A percentile compares a stretch with the other conserved stretches of the same genome.
phyloP scores from a whole-genome alignment of 1,140 invertebrate genomes.

The Luehdorfia chinensis region DNA sequence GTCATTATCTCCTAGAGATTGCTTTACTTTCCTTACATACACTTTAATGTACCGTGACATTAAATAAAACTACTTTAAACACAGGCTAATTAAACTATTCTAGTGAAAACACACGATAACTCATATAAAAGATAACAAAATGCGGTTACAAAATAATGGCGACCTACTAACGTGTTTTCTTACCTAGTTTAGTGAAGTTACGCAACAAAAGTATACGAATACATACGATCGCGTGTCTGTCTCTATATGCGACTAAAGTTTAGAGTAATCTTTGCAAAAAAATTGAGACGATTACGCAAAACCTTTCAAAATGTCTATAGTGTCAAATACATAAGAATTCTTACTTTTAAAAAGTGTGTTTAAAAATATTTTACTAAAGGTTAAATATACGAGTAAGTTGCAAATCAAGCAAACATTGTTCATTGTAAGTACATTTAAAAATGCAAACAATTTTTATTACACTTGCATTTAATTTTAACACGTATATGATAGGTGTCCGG shows the following conservation, averaged over 20 bases:
- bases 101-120: conserved; percentile 1
- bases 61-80: neutral
- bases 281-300: neutral
- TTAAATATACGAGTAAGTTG: no score
- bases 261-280: neutral
- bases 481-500: no score
- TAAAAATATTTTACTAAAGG: no score
- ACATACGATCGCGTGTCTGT: neutral
- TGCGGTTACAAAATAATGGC: conserved; percentile 6
- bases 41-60: conserved; percentile 32
- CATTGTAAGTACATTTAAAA: no score
- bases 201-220: neutral
- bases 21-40: conserved; percentile 48
- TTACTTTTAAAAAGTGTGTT: no score
- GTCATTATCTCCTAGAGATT: conserved; percentile 41
- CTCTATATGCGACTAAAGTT: neutral
- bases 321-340: neutral
- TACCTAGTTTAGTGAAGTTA: conserved; percentile 11
- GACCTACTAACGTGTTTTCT: conserved; percentile 7
- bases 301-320: neutral
- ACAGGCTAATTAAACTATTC: neutral
- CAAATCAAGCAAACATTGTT: no score
- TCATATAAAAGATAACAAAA: neutral
- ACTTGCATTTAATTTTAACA: no score
- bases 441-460: no score